These are phyloP conservation scores for Cnemophilus loriae DNA, from an alignment of 2,113 vertebrate species.

Conservation along the genomic window DNA sequence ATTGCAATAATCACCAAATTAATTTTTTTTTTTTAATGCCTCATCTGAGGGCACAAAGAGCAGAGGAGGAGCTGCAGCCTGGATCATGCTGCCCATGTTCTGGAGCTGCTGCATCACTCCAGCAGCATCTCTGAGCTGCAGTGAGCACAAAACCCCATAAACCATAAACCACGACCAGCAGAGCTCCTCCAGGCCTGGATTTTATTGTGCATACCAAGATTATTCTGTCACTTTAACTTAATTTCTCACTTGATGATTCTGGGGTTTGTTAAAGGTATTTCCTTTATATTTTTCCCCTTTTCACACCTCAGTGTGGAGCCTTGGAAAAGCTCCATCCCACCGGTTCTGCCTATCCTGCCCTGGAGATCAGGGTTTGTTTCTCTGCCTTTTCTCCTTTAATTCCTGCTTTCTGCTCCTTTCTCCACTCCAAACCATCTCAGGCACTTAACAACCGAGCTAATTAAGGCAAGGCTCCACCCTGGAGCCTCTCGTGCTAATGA, in stretches of 20 bases:
- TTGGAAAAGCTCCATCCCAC: neutral
- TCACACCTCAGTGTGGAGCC: neutral
- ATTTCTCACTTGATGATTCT: neutral
- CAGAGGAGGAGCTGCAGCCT: neutral
- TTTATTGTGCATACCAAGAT: accelerated
- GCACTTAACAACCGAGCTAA: neutral
- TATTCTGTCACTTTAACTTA: too few relatives aligned
- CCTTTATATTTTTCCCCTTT: neutral
- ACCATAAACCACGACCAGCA: neutral
- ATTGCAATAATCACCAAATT: neutral
- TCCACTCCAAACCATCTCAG: neutral
- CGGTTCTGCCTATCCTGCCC: neutral
- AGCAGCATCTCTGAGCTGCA: neutral
- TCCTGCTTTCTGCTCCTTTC: neutral
- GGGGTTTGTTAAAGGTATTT: neutral
- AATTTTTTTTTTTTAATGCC: too few relatives aligned
- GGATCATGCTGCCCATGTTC: neutral
- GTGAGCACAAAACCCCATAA: neutral
- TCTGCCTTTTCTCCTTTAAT: neutral
- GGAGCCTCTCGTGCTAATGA: neutral
- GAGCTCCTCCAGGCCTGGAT: neutral
- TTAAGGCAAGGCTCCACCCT: neutral
- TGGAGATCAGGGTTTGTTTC: neutral
- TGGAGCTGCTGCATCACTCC: neutral
- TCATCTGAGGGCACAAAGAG: neutral